A percentile compares a stretch with the other conserved stretches of the same genome.
These are phyloP conservation scores for Spilosoma lubricipeda DNA, from an alignment of 2,888 invertebrate species.

Conservation along the genomic window DNA sequence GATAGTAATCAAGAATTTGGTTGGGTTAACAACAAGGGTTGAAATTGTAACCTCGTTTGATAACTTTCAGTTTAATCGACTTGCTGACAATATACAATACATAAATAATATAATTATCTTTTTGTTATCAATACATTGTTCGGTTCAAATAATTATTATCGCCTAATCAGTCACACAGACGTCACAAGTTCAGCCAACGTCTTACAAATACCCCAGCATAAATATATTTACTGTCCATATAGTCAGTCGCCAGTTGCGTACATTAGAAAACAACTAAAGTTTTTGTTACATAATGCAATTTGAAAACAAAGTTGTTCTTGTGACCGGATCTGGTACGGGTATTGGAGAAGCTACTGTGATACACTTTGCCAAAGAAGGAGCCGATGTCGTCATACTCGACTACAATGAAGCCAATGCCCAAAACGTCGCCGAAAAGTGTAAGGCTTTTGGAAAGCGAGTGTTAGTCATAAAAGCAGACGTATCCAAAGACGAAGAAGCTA, in stretches of 20 bases:
- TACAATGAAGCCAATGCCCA: conserved; percentile 13
- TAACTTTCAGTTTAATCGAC: too few species aligned
- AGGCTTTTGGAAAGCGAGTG: conserved; percentile 38
- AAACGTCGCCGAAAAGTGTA: conserved; percentile 28
- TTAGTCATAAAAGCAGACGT: conserved; percentile 58
- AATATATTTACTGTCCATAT: background rate
- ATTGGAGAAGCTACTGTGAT: conserved; percentile 27
- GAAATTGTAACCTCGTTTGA: too few species aligned
- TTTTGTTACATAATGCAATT: background rate
- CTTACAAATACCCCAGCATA: background rate
- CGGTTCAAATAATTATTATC: background rate
- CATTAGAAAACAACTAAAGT: background rate
- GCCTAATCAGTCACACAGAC: background rate
- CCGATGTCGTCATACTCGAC: conserved; percentile 23
- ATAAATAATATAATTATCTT: too few species aligned
- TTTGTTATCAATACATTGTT: background rate
- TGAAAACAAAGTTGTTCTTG: conserved; percentile 9
- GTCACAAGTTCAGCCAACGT: background rate
- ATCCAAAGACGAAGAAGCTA: conserved; percentile 53
- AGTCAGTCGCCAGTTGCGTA: background rate
- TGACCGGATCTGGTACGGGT: conserved; percentile 29
- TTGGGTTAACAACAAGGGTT: too few species aligned
- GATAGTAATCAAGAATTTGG: too few species aligned
- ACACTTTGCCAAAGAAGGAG: conserved; percentile 29
- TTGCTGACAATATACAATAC: background rate